These are phyloP conservation scores for Aleadryas rufinucha DNA, from an alignment of 2,113 vertebrate species.

Conservation along the genomic window DNA sequence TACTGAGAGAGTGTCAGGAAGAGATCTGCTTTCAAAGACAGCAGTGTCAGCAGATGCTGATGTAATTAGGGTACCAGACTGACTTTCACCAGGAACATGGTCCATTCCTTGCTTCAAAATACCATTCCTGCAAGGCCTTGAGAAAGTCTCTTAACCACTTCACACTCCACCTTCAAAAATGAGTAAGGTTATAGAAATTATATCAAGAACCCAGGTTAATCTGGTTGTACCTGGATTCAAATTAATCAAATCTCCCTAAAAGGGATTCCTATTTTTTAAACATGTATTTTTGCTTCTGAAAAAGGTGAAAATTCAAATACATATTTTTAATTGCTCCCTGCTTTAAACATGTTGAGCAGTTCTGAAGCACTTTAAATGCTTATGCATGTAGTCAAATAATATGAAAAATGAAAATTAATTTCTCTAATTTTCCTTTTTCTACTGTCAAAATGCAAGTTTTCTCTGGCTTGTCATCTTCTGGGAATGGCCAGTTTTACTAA, in stretches of 20 bases:
- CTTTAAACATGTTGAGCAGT: not conserved
- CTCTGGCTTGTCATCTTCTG: slow-evolving; percentile 5
- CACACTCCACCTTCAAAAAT: not conserved
- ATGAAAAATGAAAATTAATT: not conserved
- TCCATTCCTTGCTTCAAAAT: not conserved
- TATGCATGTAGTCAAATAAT: not conserved
- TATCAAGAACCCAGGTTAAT: not conserved
- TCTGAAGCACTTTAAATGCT: not conserved
- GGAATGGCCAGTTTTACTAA: slow-evolving; percentile 28
- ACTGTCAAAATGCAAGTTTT: not conserved
- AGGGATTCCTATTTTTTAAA: not conserved
- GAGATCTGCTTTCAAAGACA: not conserved
- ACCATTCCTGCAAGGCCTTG: not conserved
- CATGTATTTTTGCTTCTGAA: not conserved
- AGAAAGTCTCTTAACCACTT: not conserved
- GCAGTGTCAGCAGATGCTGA: not conserved
- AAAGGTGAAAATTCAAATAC: not conserved
- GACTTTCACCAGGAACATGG: not conserved
- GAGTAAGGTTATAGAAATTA: not conserved
- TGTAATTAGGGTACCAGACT: not conserved
- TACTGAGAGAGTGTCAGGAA: not conserved
- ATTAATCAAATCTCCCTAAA: not conserved
- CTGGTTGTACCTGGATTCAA: not conserved
- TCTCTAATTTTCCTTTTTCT: not conserved
- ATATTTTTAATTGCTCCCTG: not conserved